Conservation (phyloP, 2,888 invertebrate species). For the Hirtodrosophila confusa region DNA sequence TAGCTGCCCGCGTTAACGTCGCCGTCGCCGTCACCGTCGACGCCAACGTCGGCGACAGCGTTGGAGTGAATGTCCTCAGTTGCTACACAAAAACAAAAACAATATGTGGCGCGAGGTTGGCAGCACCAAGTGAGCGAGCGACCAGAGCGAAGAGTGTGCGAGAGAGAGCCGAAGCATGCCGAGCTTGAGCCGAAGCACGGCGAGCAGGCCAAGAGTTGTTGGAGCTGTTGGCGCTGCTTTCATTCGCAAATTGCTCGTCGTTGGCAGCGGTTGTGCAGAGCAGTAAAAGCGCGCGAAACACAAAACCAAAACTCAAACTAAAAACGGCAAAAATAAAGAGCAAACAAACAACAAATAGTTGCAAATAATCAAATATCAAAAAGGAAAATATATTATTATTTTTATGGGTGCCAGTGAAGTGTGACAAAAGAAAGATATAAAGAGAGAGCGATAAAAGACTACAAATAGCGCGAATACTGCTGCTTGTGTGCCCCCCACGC, state of each 20-base stretch:
- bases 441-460: slow-evolving; percentile 53
- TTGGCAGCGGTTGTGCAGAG: slow-evolving; percentile 82
- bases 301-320: slow-evolving; percentile 29
- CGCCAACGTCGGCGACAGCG: slow-evolving; percentile 51
- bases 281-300: slow-evolving; percentile 63
- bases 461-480: slow-evolving; percentile 28
- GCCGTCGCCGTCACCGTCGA: slow-evolving; percentile 5
- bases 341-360: slow-evolving; percentile 53
- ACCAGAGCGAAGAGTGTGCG: neutral
- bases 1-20: slow-evolving; percentile 56
- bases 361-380: slow-evolving; percentile 22
- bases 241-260: slow-evolving; percentile 84
- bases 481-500: neutral
- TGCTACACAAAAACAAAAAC: slow-evolving; percentile 81
- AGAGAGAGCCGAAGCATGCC: slow-evolving; percentile 22
- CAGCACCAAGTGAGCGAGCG: slow-evolving; percentile 45
- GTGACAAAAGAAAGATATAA: slow-evolving; percentile 22
- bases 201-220: slow-evolving; percentile 53
- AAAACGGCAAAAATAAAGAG: slow-evolving; percentile 38
- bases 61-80: slow-evolving; percentile 84
- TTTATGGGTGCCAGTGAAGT: slow-evolving; percentile 75
- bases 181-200: slow-evolving; percentile 27
- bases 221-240: slow-evolving; percentile 68
- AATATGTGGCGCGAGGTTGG: slow-evolving; percentile 82
- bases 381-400: slow-evolving; percentile 29